These are phyloP conservation scores for Ivindomyrus marchei DNA, from an alignment of 2,113 vertebrate genomes.

Conservation along the genomic window DNA sequence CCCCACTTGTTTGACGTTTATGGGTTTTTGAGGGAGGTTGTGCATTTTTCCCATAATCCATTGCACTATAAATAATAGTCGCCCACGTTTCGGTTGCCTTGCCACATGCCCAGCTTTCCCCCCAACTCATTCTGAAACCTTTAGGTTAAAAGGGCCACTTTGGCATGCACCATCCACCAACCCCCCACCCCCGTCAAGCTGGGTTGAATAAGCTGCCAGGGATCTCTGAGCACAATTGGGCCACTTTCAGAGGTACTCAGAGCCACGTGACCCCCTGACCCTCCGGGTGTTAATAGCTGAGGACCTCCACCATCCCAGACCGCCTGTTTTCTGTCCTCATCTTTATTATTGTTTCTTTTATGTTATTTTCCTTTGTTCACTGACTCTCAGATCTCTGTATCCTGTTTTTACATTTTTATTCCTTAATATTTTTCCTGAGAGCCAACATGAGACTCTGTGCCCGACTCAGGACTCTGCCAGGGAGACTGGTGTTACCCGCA, in stretches of 20 bases:
- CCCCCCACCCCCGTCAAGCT: background rate
- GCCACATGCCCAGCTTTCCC: background rate
- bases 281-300: background rate
- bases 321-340: background rate
- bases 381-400: background rate
- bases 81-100: background rate
- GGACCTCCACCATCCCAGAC: background rate
- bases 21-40: background rate
- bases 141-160: background rate
- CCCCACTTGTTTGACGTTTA: background rate
- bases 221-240: background rate
- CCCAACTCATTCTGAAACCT: background rate
- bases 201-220: background rate
- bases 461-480: background rate
- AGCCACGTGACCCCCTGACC: background rate
- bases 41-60: background rate
- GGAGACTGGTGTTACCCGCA: background rate
- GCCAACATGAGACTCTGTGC: background rate
- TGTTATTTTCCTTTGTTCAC: background rate
- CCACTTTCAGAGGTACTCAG: conserved; percentile 9
- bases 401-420: background rate
- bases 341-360: background rate
- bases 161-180: background rate
- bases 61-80: background rate
- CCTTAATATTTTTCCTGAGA: background rate